Base-by-base conservation (phyloP, 2,113 vertebrate species). In the Chaetops frenatus region DNA sequence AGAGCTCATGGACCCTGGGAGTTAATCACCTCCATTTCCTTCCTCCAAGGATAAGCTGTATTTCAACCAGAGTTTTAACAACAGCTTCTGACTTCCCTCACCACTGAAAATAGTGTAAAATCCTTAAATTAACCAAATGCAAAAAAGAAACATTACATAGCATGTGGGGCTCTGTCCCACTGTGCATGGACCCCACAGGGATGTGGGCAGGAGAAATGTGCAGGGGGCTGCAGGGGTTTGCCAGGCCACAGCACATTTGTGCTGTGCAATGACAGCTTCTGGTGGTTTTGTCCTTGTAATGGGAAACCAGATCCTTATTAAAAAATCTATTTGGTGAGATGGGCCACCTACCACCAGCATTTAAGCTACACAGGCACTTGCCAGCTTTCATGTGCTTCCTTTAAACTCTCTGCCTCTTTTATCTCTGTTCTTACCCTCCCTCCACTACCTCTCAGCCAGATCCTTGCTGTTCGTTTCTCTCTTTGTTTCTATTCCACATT, bases 161-260 rank as follows among this genome's bases (percentile, higher is more conserved):
- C 14, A 7, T 11, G 22, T 8, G 16, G 15, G 6, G 3, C 12
- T 86, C 16, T 70, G 62, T 42, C 24, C 10, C 25, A 5, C 12
- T 29, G 16, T 28, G 25, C 33, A 27, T 15, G 20, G 56, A 48
- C 38, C 28, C 36, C 38, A 14, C 3, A 6, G 12, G 14, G 25
- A 27, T 57, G 54, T 3, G 5, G 36, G 24, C 48, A 69, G 31
- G 8, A 74, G 27, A 48, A 8, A 21, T 0, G 0, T n/a, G 16
- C 12, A 35, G 19, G 10, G 23, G 8, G 5, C 31, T 90, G 25
- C 48, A 31, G 40, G 24, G 31, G 3, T 21, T 88, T 77, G 19
- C 21, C 31, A 54, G 70, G 42, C 8, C 53, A 61, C 4, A 0
- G 38, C 15, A 8, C 1, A 29, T 62, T 88, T 77, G 12, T 80